phyloP scores from a whole-genome alignment of 2,113 vertebrate species.

The Callopanchax toddi region DNA sequence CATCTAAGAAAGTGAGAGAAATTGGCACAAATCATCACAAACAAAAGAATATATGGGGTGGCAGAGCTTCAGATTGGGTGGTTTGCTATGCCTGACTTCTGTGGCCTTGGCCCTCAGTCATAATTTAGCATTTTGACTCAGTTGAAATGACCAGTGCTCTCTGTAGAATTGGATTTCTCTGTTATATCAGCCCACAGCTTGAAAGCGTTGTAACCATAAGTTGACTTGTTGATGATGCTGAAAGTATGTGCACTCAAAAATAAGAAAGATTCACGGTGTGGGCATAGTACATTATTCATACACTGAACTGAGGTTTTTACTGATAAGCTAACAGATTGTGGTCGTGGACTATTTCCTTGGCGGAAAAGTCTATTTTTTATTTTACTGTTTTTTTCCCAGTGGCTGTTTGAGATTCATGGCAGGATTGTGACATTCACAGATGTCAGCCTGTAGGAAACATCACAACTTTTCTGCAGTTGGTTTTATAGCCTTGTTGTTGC shows the following conservation, averaged over 20 bases:
- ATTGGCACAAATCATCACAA: slow-evolving; percentile 17
- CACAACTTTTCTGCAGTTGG: background rate
- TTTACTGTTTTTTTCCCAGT: background rate
- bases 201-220: slow-evolving; percentile 25
- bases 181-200: slow-evolving; percentile 28
- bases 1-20: slow-evolving; percentile 1
- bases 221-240: slow-evolving; percentile 38
- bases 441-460: slow-evolving; percentile 18
- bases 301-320: slow-evolving; percentile 28
- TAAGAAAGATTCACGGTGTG: slow-evolving; percentile 19
- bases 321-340: slow-evolving; percentile 38
- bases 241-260: slow-evolving; percentile 21
- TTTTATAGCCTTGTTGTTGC: slow-evolving; percentile 6
- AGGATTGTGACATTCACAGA: slow-evolving; percentile 16
- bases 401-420: slow-evolving; percentile 36
- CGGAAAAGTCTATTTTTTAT: background rate
- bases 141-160: slow-evolving; percentile 28
- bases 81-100: slow-evolving; percentile 40
- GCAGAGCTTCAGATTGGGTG: slow-evolving; percentile 34
- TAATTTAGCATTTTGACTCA: slow-evolving; percentile 46
- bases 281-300: slow-evolving; percentile 33
- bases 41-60: slow-evolving; percentile 25
- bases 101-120: slow-evolving; percentile 26
- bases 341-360: slow-evolving; percentile 2
- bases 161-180: slow-evolving; percentile 53